Base-by-base conservation (phyloP, 2,888 invertebrate species). In the Euproctis similis region DNA sequence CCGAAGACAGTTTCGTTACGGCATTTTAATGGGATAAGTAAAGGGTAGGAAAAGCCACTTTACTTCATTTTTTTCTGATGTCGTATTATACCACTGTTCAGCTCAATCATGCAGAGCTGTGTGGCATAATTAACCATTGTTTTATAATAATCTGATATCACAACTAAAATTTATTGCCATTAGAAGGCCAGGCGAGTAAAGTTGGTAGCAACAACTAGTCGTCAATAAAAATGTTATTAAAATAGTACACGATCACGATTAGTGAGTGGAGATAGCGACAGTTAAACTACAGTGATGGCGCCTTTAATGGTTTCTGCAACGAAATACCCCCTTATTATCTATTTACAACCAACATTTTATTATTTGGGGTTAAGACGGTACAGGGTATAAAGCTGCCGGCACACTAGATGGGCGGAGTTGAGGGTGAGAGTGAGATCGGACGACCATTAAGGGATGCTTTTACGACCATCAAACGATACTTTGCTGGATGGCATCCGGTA, bases 321-420 rank as follows among this genome's bases (percentile, higher is more conserved):
- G 63, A 63, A 66, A n/a, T 73, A 55, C 68, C 53, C 74, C 72
- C 80, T 75, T 82, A 84, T 84, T 82, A 84, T 82, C 77, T 82
- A 81, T 84, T 84, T 82, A 84, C 81, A 69, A 69, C 80, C 77
- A 68, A 65, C 82, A 82, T 84, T 82, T 84, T 82, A 82, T 84
- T 82, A 84, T 84, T n/a, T 80, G 81, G 80, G 82, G 82, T 82
- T 84, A 84, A 80, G 77, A 77, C 37, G 55, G 59, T 60, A 60
- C 59, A 61, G 59, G 58, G 57, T 50, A 68, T 73, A 72, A 73
- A 74, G 69, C 65, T 55, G 61, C 63, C 57, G 46, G 56, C 61
- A 59, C 59, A 61, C 48, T 40, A 59, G 51, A 45, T 59, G 49
- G 80, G 80, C 70, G 74, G 65, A 60, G 67, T 60, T 53, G 53